phyloP scores from a whole-genome alignment of 92 coral and sea anemone species.

The Zoanthus solanderi region DNA sequence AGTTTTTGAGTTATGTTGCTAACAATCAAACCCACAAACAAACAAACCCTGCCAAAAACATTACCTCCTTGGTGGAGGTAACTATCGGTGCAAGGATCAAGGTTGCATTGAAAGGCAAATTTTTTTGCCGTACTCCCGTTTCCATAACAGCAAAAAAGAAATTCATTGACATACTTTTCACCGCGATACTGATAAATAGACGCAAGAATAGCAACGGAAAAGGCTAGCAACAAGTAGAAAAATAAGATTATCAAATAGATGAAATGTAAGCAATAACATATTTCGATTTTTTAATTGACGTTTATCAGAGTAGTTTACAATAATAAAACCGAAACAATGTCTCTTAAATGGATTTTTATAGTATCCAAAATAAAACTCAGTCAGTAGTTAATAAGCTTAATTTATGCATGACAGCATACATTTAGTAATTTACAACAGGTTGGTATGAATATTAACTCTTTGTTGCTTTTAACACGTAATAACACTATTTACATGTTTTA shows the following conservation, averaged over 20 bases:
- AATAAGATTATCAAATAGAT: neutral
- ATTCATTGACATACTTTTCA: neutral
- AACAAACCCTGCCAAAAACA: too few relatives aligned
- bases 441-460: neutral
- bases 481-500: conserved; percentile 17
- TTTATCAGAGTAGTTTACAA: conserved; percentile 30
- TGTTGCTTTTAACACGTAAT: neutral
- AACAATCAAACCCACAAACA: too few relatives aligned
- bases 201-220: neutral
- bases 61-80: too few relatives aligned
- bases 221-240: neutral
- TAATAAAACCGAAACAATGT: neutral
- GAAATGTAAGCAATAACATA: neutral
- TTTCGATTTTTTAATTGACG: conserved; percentile 41
- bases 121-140: neutral
- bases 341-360: neutral
- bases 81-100: too few relatives aligned
- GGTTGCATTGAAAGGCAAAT: neutral
- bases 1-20: too few relatives aligned
- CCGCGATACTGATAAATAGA: neutral
- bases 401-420: neutral
- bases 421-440: neutral
- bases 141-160: neutral
- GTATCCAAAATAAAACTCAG: neutral
- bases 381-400: conserved; percentile 7